Evolutionary conservation across 2,888 invertebrate genomes (phyloP).

Genomic region (Athetis lepigone): DNA sequence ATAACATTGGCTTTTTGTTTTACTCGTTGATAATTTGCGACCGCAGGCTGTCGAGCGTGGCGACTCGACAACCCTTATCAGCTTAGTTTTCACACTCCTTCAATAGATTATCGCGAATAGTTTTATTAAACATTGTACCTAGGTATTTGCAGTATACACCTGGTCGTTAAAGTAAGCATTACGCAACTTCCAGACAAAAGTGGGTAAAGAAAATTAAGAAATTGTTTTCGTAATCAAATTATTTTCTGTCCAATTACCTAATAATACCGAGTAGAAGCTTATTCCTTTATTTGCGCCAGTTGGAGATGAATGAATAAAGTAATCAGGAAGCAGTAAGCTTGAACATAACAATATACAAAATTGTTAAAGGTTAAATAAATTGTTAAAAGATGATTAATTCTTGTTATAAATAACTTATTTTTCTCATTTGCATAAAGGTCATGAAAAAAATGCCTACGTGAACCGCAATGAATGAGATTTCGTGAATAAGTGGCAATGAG

Average conservation of each 20-base stretch:
- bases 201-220: background rate
- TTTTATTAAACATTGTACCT: constrained; percentile 27
- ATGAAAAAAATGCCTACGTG: constrained; percentile 34
- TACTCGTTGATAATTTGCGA: constrained; percentile 44
- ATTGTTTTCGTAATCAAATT: background rate
- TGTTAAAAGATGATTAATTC: constrained; percentile 3
- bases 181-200: no score
- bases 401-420: constrained; percentile 29
- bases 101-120: constrained; percentile 31
- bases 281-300: background rate
- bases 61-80: constrained; percentile 51
- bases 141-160: constrained; percentile 1
- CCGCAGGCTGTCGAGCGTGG: constrained; percentile 53
- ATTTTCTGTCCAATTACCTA: background rate
- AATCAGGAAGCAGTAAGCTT: constrained; percentile 18
- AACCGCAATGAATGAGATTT: constrained; percentile 53
- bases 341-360: no score
- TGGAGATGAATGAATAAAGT: constrained; percentile 16
- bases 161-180: no score
- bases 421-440: constrained; percentile 51
- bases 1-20: constrained; percentile 62
- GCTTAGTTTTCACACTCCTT: constrained; percentile 44
- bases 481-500: constrained; percentile 70
- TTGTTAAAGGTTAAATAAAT: background rate
- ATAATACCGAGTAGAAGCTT: background rate